Conservation (phyloP, 1,140 invertebrate genomes). For the Heliconius hewitsoni region DNA sequence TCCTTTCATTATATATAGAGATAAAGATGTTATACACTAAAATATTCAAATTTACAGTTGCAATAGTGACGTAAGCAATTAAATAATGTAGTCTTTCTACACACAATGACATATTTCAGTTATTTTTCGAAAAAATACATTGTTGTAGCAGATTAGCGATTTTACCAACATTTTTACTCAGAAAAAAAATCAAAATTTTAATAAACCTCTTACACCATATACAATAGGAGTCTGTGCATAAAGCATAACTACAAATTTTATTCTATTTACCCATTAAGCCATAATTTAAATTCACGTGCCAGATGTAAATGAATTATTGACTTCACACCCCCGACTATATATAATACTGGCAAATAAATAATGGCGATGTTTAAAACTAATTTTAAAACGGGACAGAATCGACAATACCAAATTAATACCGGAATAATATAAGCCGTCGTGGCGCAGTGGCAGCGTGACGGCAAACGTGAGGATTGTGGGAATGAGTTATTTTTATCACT, state of each 20-base stretch:
- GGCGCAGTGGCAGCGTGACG: no score
- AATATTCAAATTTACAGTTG: no score
- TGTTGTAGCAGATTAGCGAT: not conserved
- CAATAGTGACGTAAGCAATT: no score
- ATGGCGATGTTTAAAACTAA: constrained; percentile 1
- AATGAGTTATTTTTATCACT: no score
- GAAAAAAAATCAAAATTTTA: not conserved
- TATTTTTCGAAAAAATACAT: no score
- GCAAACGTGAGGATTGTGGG: no score
- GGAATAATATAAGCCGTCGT: no score
- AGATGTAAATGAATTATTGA: constrained; percentile 20
- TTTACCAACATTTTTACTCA: not conserved
- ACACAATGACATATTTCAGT: no score
- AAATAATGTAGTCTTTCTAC: no score
- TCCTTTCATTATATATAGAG: no score
- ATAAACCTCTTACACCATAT: not conserved
- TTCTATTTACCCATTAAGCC: not conserved
- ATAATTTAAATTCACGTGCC: constrained; percentile 20
- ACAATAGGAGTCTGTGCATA: not conserved
- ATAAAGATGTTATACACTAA: no score
- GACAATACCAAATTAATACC: not conserved
- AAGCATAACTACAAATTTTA: not conserved
- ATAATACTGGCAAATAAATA: constrained; percentile 20
- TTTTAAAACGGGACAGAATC: not conserved
- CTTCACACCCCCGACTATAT: constrained; percentile 12